phyloP scores from a whole-genome alignment of 2,797 vertebrate species.

The Lacerta viridis region DNA sequence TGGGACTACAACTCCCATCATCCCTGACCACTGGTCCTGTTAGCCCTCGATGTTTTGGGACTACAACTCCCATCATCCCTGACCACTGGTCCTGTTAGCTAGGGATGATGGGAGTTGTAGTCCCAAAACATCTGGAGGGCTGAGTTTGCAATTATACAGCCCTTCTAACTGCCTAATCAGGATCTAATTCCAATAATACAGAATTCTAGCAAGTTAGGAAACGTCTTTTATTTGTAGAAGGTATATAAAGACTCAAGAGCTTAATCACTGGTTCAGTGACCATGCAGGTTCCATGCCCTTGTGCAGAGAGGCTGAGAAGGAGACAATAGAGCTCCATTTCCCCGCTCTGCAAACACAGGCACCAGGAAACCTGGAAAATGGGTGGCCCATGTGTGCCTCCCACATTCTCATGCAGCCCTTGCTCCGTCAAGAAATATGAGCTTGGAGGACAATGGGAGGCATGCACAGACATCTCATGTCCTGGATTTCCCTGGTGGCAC shows the following conservation, averaged over 20 bases:
- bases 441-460: neutral
- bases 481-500: neutral
- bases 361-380: neutral
- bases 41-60: no score
- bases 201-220: neutral
- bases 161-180: neutral
- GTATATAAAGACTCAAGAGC: neutral
- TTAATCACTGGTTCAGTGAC: neutral
- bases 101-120: no score
- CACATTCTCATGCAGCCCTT: neutral
- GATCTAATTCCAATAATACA: neutral
- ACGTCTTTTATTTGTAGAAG: neutral
- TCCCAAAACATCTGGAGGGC: no score
- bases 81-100: no score
- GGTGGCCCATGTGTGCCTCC: neutral
- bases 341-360: no score
- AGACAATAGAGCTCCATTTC: neutral
- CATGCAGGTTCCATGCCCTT: neutral
- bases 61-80: no score
- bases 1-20: no score
- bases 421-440: neutral
- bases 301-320: neutral
- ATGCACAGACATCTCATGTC: no score
- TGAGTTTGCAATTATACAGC: neutral
- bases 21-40: no score